Base-by-base conservation (phyloP, 2,113 vertebrate genomes). In the Hyperoodon ampullatus region DNA sequence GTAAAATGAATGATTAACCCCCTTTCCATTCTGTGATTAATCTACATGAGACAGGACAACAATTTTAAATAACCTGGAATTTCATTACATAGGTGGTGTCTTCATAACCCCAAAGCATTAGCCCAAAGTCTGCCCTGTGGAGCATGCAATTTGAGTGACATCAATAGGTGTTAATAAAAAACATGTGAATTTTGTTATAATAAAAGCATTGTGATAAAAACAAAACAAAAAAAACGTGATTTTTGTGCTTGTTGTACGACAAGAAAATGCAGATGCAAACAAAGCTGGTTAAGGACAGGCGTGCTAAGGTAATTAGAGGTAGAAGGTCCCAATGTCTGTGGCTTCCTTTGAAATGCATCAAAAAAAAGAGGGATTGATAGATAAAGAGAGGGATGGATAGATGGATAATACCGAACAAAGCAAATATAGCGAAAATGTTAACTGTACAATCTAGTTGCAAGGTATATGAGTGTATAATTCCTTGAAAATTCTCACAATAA, bases 321-420 rank as follows among this genome's bases (percentile, higher is more conserved):
- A 16, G 92, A 71, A 96, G 47, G 65, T 89, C n/a, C 47, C 63
- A 71, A 71, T 72, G 18, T 60, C 55, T 90, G 15, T 93, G 28
- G 82, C 55, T 93, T 83, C 96, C 39, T 92, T 55, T 19, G 15
- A 93, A 93, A 88, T 88, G 39, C 63, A 91, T 91, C n/a, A 61
- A 60, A 96, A 85, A 58, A 5, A 92, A 94, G 6, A 93, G 10
- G 6, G 5, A 70, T 1, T 77, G 74, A 63, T n/a, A 91, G 77
- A 85, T 61, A 15, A 44, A 71, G 12, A 90, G 15, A 78, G 13
- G 30, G 13, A 74, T 63, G 6, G 28, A 81, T 21, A 88, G n/a
- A 80, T 65, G 11, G 7, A 55, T 63, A 68, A 14, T 95, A 63
- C 6, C 2, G 14, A 85, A 89, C 50, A 82, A 94, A 61, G 42